Percentiles rank a stretch among this genome's conserved stretches.
These are phyloP conservation scores for Leucoraja ocellata DNA, from an alignment of 2,797 vertebrate species.

Conservation along the genomic window DNA sequence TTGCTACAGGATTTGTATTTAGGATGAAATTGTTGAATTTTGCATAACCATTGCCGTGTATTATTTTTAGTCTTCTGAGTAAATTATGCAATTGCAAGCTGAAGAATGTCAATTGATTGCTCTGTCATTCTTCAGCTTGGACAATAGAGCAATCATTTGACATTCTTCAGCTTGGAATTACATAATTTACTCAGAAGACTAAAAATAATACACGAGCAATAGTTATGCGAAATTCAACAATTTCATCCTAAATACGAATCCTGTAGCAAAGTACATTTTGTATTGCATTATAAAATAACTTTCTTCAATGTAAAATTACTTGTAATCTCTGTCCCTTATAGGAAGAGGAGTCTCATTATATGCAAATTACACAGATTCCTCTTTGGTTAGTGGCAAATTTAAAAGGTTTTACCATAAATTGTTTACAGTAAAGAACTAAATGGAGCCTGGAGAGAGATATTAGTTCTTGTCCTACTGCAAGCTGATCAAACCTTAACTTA, in stretches of 20 bases:
- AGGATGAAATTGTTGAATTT: background rate
- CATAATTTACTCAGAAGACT: slow-evolving; percentile 20
- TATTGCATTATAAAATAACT: background rate
- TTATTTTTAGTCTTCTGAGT: background rate
- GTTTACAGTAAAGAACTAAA: background rate
- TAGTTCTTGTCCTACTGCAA: background rate
- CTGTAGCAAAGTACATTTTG: background rate
- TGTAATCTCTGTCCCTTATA: background rate
- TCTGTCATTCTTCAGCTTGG: no score
- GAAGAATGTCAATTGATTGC: slow-evolving; percentile 1
- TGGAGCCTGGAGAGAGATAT: background rate
- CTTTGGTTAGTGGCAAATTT: background rate
- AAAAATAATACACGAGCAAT: background rate
- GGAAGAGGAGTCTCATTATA: background rate
- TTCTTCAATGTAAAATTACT: background rate
- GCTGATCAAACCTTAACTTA: background rate
- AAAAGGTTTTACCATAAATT: background rate
- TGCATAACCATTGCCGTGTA: background rate
- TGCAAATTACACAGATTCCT: background rate
- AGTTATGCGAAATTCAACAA: background rate
- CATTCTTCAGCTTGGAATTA: background rate
- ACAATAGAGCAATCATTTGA: background rate
- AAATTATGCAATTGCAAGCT: background rate
- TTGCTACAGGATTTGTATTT: background rate
- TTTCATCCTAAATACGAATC: background rate